Evolutionary conservation across 1,140 invertebrate species (phyloP).

Genomic region (Megalopta genalis): DNA sequence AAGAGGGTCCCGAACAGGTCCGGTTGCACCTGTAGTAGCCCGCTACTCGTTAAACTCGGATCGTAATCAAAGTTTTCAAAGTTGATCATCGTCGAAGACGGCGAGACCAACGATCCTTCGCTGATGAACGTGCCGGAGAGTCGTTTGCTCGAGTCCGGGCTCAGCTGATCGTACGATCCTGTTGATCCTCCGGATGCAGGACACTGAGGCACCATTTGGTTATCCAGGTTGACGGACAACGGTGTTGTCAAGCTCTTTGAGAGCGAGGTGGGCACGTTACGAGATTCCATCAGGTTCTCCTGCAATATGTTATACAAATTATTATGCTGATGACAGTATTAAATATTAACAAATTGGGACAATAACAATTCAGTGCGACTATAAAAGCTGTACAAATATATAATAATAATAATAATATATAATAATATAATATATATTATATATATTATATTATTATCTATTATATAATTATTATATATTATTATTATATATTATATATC

Average conservation of each 20-base stretch:
- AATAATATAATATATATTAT: no score
- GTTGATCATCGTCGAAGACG: slow-evolving; percentile 37
- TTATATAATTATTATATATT: no score
- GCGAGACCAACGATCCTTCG: slow-evolving; percentile 32
- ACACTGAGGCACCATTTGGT: slow-evolving; percentile 59
- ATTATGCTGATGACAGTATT: not conserved
- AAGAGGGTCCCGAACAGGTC: slow-evolving; percentile 56
- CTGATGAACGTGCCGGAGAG: slow-evolving; percentile 18
- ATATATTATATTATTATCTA: no score
- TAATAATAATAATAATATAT: no score
- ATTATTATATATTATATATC: no score
- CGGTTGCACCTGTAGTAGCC: slow-evolving; percentile 44
- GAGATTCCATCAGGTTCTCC: slow-evolving; percentile 56
- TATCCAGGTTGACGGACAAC: slow-evolving; percentile 55
- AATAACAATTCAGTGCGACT: no score
- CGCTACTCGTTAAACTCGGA: slow-evolving; percentile 7
- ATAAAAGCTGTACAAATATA: no score
- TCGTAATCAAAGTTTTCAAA: slow-evolving; percentile 59
- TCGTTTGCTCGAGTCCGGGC: slow-evolving; percentile 46
- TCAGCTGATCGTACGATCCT: slow-evolving; percentile 44
- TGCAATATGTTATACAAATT: slow-evolving; percentile 21
- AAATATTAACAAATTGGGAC: no score
- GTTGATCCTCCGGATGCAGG: not conserved
- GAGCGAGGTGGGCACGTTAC: slow-evolving; percentile 44
- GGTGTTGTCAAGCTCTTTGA: slow-evolving; percentile 41